These are phyloP conservation scores for Cryptomyrus ogoouensis DNA, from an alignment of 2,113 vertebrate species.

Conservation along the genomic window DNA sequence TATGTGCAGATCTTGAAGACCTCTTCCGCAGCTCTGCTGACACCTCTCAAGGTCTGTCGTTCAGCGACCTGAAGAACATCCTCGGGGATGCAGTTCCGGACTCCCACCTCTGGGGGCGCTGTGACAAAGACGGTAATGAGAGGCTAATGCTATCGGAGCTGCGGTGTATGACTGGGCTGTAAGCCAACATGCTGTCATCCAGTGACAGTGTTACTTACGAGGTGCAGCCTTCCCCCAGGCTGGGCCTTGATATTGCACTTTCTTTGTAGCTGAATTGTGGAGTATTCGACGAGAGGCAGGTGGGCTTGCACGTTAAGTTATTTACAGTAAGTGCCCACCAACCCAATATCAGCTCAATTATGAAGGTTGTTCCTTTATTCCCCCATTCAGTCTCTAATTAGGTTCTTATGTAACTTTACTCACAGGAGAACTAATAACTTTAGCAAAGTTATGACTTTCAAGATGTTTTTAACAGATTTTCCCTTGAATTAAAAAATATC, in stretches of 20 bases:
- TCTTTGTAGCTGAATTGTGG: background rate
- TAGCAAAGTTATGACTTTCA: background rate
- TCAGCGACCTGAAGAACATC: constrained; percentile 39
- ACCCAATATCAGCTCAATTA: background rate
- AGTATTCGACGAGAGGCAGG: background rate
- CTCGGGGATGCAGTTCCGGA: constrained; percentile 42
- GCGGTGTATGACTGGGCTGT: constrained; percentile 46
- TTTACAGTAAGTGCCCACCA: background rate
- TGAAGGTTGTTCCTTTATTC: background rate
- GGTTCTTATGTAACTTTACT: constrained; percentile 4
- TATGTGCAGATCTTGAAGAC: constrained; percentile 47
- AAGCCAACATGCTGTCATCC: constrained; percentile 24
- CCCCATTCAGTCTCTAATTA: background rate
- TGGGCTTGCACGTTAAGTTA: background rate
- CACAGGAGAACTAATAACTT: background rate
- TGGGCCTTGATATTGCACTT: constrained; percentile 4
- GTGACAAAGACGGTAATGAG: constrained; percentile 47
- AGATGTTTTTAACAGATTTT: constrained; percentile 1
- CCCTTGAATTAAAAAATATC: background rate
- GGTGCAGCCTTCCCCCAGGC: background rate
- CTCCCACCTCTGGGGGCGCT: constrained; percentile 35
- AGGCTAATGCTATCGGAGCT: constrained; percentile 52
- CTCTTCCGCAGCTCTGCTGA: constrained; percentile 31
- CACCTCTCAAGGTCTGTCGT: constrained; percentile 29
- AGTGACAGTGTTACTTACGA: constrained; percentile 5